Conservation (phyloP, 2,888 invertebrate species). For the Eupithecia dodoneata region DNA sequence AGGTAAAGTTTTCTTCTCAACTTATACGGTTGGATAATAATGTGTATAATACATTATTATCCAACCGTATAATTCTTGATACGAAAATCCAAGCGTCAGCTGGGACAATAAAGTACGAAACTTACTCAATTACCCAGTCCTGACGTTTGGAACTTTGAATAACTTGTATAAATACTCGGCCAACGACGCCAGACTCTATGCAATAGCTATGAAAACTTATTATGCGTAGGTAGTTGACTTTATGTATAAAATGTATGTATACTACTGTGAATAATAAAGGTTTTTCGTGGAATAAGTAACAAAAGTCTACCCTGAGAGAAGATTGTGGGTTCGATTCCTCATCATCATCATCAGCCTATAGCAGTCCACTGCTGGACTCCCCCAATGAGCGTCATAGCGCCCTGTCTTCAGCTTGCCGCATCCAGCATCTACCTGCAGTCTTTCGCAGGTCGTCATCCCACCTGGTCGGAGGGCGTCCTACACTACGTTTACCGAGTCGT, state of each 20-base stretch:
- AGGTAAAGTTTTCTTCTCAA: neutral
- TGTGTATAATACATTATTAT: neutral
- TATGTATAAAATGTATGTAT: neutral
- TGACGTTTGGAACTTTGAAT: constrained; percentile 46
- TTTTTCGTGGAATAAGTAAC: neutral
- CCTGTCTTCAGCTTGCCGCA: too few species aligned
- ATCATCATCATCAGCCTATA: too few species aligned
- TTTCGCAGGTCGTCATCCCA: too few species aligned
- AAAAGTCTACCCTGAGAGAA: neutral
- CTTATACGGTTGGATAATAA: too few species aligned
- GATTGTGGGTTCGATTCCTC: neutral
- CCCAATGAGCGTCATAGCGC: too few species aligned
- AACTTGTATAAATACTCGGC: constrained; percentile 6
- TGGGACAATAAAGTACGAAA: constrained; percentile 48
- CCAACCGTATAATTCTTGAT: constrained; percentile 36
- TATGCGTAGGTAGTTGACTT: neutral
- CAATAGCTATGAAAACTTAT: neutral
- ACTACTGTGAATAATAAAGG: neutral
- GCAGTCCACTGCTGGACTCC: too few species aligned
- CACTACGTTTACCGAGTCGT: too few species aligned
- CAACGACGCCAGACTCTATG: neutral
- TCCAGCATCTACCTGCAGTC: too few species aligned
- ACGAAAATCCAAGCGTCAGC: constrained; percentile 45
- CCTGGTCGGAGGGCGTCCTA: too few species aligned
- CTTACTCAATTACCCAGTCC: constrained; percentile 50